Evolutionary conservation across 53 echinoderm and acorn worm genomes (phyloP).

Genomic region (Paelopatides confundens): DNA sequence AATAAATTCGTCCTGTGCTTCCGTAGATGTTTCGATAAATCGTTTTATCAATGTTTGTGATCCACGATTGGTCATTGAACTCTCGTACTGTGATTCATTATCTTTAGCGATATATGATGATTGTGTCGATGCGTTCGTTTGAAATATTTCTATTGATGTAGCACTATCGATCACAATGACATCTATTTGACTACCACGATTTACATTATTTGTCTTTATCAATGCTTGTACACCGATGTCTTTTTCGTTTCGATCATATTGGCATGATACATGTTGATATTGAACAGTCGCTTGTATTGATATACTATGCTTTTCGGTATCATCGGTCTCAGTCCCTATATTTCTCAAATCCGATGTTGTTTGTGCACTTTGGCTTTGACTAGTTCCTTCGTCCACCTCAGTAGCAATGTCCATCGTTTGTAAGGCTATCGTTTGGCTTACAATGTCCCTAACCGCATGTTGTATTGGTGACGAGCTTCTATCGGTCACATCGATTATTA

Average conservation of each 20-base stretch:
- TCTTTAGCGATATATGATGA: slow-evolving; percentile 4
- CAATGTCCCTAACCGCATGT: background rate
- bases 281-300: slow-evolving; percentile 18
- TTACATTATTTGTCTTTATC: background rate
- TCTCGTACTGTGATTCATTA: slow-evolving; percentile 3
- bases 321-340: background rate
- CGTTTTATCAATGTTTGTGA: background rate
- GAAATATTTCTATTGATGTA: background rate
- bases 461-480: slow-evolving; percentile 9
- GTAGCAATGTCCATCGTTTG: slow-evolving; percentile 2
- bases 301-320: background rate
- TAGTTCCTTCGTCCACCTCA: background rate
- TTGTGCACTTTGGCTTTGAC: slow-evolving; percentile 9
- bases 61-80: background rate
- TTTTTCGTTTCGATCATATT: slow-evolving; percentile 2
- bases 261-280: background rate
- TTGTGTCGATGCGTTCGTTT: slow-evolving; percentile 7
- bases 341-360: background rate
- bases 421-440: background rate
- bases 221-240: slow-evolving; percentile 3
- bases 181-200: slow-evolving; percentile 4
- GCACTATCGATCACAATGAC: background rate
- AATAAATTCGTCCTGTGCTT: background rate
- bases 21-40: background rate
- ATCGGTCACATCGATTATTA: background rate